Conservation (phyloP, 2,797 vertebrate genomes). For the Triplophysa yarkandensis region DNA sequence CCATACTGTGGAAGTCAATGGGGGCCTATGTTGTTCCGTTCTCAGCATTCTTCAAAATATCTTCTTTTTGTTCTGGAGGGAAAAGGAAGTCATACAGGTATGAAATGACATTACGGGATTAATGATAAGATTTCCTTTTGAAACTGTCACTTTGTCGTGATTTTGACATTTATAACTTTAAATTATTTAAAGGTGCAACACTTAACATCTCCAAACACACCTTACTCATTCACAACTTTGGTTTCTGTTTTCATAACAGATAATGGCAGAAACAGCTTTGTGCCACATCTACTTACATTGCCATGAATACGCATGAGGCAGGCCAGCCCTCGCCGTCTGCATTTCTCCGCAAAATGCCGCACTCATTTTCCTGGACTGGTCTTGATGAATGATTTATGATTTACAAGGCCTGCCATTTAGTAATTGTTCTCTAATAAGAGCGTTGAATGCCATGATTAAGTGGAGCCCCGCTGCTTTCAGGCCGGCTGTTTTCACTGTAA, state of each 20-base stretch:
- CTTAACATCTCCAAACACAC: slow-evolving; percentile 18
- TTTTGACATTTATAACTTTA: too few species aligned
- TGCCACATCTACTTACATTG: slow-evolving; percentile 12
- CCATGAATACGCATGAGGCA: slow-evolving; percentile 61
- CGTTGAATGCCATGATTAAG: slow-evolving; percentile 74
- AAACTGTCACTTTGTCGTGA: too few species aligned
- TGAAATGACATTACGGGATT: too few species aligned
- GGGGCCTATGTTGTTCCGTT: too few species aligned
- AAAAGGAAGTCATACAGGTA: too few species aligned
- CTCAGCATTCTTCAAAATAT: too few species aligned
- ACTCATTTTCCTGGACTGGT: slow-evolving; percentile 56
- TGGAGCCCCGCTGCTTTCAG: slow-evolving; percentile 63
- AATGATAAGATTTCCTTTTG: too few species aligned
- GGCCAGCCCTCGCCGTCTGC: slow-evolving; percentile 26
- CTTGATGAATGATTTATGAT: slow-evolving; percentile 76
- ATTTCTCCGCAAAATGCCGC: slow-evolving; percentile 56
- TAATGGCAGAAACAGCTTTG: slow-evolving; percentile 21
- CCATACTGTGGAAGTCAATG: too few species aligned
- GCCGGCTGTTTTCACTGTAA: slow-evolving; percentile 73
- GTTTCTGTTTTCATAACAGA: slow-evolving; percentile 3
- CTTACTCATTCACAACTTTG: not conserved
- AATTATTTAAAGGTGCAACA: not conserved
- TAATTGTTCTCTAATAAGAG: slow-evolving; percentile 76
- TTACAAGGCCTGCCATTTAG: slow-evolving; percentile 74
- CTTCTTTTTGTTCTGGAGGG: too few species aligned